Base-by-base conservation (phyloP, 2,888 invertebrate genomes). In the Thereva unica region DNA sequence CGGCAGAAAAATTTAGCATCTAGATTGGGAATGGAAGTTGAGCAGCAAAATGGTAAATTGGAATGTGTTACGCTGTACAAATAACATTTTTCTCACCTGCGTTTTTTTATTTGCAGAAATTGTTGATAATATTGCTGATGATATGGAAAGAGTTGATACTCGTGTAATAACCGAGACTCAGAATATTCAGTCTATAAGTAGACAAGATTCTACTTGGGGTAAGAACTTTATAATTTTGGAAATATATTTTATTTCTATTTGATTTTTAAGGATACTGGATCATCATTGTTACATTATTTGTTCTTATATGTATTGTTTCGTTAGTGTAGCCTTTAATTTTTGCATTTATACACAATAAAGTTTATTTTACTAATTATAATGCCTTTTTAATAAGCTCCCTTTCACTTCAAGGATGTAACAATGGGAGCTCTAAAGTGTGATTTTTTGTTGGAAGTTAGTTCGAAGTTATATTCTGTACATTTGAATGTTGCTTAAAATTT, bases 1-100 rank as follows among this genome's bases (percentile, higher is more conserved):
- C 82, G 91, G 5, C 93, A 93, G 76, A 91, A 90, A 74, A 83
- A 87, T 72, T 86, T 93, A 74, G 92, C 92, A 5, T 80, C 86
- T 54, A 88, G 87, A 55, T 88, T 93, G 72, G 87, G 87, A 8
- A 84, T 83, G 74, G 93, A 93, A 82, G 90, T 92, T 0, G 89
- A 89, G 74, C 80, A 85, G 71, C 92, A 93, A 74, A 90, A 91
- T 83, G 91, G 91, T 91, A 78, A 76, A 76, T 10, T 38, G n/a
- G 35, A 50, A 57, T 41, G 38, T 68, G 41, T 10, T 65, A 1
- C 5, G 9, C 1, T 38, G 9, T 9, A 3, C 0, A 7, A 38
- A 67, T 64, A 3, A n/a, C 49, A 53, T 38, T 49, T 64, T 66
- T 1, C 42, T n/a, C 64, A 50, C 50, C 57, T 54, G 45, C 57